Base-by-base conservation (phyloP, 2,888 invertebrate species). In the Lacanobia wlatinum region DNA sequence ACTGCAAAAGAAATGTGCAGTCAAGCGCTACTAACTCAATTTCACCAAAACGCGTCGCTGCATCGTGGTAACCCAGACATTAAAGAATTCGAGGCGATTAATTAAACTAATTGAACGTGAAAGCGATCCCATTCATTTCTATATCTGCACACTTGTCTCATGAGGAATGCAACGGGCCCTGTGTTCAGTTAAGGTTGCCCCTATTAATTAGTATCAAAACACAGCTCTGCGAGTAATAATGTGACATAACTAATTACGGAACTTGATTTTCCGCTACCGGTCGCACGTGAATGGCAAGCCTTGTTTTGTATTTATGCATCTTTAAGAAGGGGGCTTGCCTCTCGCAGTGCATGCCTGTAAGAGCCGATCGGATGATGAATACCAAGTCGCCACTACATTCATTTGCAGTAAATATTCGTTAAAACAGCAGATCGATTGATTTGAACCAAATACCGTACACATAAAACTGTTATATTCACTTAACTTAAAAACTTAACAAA, bases 161-260 rank as follows among this genome's bases (percentile, higher is more conserved):
- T 70, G 80, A 16, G 69, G 76, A 63, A 80, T 70, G 64, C 76
- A 80, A 76, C 80, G 77, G 77, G 65, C 73, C 65, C 40, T 52
- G 53, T 69, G 70, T 63, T 65, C 73, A 68, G 85, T 85, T 85
- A 88, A 85, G 82, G 84, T 73, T 80, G 80, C 74, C 82, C 78
- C 72, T 76, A 77, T 84, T 87, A 86, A 88, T 88, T 87, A 87
- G 81, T 76, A 76, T 78, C 76, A 84, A 85, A 68, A 86, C 70
- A 60, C 73, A 78, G 61, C 73, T 50, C 61, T 70, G 63, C 68
- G 52, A 78, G 67, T 73, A 78, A 75, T 75, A 76, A 85, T 82
- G 80, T 86, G 87, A 87, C 83, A 78, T 81, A 86, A 87, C 73
- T 73, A 83, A 84, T 86, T 86, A 87, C 84, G 85, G 90, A 89